phyloP scores from a whole-genome alignment of 2,888 invertebrate genomes.

The Metopia argyrocephala region DNA sequence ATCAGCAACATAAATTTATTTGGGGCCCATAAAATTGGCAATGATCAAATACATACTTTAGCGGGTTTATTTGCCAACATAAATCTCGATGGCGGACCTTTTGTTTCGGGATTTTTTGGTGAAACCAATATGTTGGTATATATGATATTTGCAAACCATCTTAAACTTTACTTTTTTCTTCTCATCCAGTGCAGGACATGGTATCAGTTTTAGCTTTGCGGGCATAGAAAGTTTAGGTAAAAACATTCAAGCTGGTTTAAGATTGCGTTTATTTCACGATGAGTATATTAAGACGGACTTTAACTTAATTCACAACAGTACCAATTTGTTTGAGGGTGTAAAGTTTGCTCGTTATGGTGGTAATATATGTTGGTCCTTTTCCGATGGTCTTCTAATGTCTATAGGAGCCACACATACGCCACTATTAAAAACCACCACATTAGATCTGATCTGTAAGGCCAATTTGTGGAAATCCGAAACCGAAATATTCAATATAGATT shows the following conservation, averaged over 20 bases:
- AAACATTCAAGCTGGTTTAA: background rate
- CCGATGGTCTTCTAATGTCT: constrained; percentile 2
- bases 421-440: constrained; percentile 2
- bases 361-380: constrained; percentile 9
- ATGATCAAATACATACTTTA: constrained; percentile 15
- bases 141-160: background rate
- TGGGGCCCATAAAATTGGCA: background rate
- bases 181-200: constrained; percentile 4
- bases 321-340: background rate
- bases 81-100: constrained; percentile 10
- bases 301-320: background rate
- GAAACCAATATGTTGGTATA: constrained; percentile 12
- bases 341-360: constrained; percentile 16
- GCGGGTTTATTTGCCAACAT: constrained; percentile 19
- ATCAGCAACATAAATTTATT: constrained; percentile 23
- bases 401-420: background rate
- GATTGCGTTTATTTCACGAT: background rate
- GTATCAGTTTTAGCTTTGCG: constrained; percentile 1
- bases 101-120: constrained; percentile 20
- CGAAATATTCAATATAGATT: background rate
- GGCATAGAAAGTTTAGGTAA: background rate
- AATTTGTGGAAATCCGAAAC: constrained; percentile 27
- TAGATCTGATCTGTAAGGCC: background rate
- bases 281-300: background rate
- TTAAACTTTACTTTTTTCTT: background rate